These are phyloP conservation scores for Naja naja DNA, from an alignment of 2,113 vertebrate genomes.

Conservation along the genomic window DNA sequence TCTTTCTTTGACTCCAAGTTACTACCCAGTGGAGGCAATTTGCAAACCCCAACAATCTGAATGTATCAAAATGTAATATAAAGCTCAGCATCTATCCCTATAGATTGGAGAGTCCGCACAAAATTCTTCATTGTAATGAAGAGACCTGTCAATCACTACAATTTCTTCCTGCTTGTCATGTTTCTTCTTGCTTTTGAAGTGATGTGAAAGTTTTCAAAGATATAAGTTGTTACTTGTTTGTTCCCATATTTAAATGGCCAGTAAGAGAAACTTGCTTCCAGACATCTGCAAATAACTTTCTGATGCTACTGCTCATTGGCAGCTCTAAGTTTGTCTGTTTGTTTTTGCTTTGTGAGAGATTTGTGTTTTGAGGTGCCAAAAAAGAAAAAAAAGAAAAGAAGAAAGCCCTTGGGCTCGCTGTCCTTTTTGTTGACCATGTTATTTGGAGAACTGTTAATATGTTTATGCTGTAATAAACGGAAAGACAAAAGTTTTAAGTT, in stretches of 20 bases:
- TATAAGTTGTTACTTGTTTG: not conserved
- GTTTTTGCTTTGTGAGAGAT: slow-evolving; percentile 1
- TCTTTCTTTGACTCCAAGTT: not conserved
- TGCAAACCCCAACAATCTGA: not conserved
- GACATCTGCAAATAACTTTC: slow-evolving; percentile 9
- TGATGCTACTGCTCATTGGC: not conserved
- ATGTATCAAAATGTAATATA: not conserved
- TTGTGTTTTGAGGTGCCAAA: not conserved
- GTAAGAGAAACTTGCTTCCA: not conserved
- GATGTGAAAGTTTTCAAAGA: not conserved
- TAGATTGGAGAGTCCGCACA: not conserved
- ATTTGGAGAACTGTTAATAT: slow-evolving; percentile 2
- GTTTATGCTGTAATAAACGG: not conserved
- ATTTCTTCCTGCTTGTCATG: not conserved
- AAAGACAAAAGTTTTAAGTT: not conserved
- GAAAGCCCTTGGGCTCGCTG: not conserved
- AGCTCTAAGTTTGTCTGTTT: slow-evolving; percentile 3
- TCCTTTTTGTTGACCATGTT: not conserved
- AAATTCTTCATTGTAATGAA: not conserved
- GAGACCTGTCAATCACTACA: not conserved
- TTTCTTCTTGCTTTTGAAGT: not conserved
- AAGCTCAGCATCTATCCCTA: not conserved
- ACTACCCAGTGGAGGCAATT: not conserved
- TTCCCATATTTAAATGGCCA: not conserved
- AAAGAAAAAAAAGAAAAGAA: not conserved